Percentiles rank a stretch among this genome's conserved stretches.
phyloP scores from a whole-genome alignment of 2,888 invertebrate species.

The Maniola hyperantus region DNA sequence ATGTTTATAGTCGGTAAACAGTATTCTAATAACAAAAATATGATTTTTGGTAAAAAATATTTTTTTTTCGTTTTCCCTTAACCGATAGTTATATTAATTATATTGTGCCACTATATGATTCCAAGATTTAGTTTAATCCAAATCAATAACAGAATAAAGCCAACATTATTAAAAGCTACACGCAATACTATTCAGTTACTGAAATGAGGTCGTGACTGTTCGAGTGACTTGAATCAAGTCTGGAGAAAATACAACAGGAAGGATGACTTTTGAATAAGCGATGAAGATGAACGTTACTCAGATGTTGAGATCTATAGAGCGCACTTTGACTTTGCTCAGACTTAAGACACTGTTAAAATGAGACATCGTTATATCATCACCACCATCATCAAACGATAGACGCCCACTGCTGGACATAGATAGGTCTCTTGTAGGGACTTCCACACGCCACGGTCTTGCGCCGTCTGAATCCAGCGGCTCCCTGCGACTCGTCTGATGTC shows the following conservation, averaged over 20 bases:
- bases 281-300: not conserved
- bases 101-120: constrained; percentile 59
- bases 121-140: constrained; percentile 35
- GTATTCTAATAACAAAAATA: constrained; percentile 76
- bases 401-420: too few species aligned
- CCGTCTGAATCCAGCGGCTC: too few species aligned
- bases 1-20: constrained; percentile 61
- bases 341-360: too few species aligned
- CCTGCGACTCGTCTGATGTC: too few species aligned
- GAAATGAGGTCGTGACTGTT: constrained; percentile 22
- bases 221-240: not conserved
- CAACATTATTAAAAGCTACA: constrained; percentile 24
- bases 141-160: constrained; percentile 22
- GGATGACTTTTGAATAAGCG: constrained; percentile 1
- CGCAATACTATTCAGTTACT: constrained; percentile 17
- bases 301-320: not conserved
- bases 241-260: constrained; percentile 9
- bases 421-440: too few species aligned
- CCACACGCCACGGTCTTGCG: too few species aligned
- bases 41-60: constrained; percentile 70
- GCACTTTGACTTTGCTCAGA: too few species aligned
- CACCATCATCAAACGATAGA: too few species aligned
- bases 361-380: too few species aligned
- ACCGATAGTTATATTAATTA: constrained; percentile 55
- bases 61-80: constrained; percentile 60